A percentile compares a stretch with the other conserved stretches of the same genome.
phyloP scores from a whole-genome alignment of 2,888 invertebrate genomes.

The Diploptera punctata region DNA sequence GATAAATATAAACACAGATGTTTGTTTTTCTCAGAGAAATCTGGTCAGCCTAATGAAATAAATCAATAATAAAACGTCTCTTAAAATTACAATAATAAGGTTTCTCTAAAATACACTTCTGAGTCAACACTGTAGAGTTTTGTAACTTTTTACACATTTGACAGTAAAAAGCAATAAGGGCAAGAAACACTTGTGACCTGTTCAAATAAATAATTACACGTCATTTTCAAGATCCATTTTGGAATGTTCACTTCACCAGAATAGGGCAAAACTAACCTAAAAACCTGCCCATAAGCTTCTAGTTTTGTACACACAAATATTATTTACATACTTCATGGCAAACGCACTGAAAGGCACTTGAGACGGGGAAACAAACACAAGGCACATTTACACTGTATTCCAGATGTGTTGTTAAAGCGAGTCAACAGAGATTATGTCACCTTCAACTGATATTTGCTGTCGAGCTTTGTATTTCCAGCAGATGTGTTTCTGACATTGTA shows the following conservation, averaged over 20 bases:
- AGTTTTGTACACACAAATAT: conserved; percentile 35
- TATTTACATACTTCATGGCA: conserved; percentile 34
- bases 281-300: conserved; percentile 32
- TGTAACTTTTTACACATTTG: conserved; percentile 4
- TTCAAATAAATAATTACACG: neutral
- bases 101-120: conserved; percentile 23
- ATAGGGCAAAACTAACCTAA: neutral
- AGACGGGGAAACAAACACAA: neutral
- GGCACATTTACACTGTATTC: conserved; percentile 5
- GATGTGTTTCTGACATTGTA: too few relatives aligned
- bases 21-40: too few relatives aligned
- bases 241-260: neutral
- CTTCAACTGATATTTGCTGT: too few relatives aligned
- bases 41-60: too few relatives aligned
- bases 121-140: neutral
- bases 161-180: conserved; percentile 5
- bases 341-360: conserved; percentile 2
- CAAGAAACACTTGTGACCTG: conserved; percentile 10
- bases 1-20: too few relatives aligned
- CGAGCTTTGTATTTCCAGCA: too few relatives aligned
- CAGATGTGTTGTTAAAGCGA: too few relatives aligned
- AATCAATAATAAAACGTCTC: neutral
- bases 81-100: conserved; percentile 20
- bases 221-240: conserved; percentile 1
- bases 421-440: too few relatives aligned